Base-by-base conservation (phyloP, 2,888 invertebrate genomes). In the Neoscelio sp. region DNA sequence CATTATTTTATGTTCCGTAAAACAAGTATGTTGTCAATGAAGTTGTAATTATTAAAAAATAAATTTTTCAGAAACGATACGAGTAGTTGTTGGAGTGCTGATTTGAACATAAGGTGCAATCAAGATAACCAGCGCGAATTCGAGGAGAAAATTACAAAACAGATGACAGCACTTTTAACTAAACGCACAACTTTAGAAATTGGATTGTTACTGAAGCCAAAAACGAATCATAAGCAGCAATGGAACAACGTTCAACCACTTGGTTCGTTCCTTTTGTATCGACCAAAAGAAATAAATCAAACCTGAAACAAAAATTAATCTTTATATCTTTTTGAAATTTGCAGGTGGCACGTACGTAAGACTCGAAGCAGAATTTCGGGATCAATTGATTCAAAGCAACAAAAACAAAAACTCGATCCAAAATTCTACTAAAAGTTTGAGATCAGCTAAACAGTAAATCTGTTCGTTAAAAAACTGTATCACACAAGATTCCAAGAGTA, bases 61-160 rank as follows among this genome's bases (percentile, higher is more conserved):
- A 33, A 28, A 35, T 50, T 54, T 77, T 17, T 12, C 18, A 87
- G 87, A 52, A 82, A 91, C 42, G 92, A 92, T 42, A 91, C 91
- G 6, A 93, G 93, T 2, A 93, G 94, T 17, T 93, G 94, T 84
- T 97, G 97, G 97, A 94, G 94, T 77, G 91, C 94, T 13, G 94
- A 95, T 82, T 91, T 95, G 65, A 95, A 96, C 0, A 95, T 96
- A 2, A 93, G 97, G 82, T 96, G 95, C 86, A 97, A 97, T 91
- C 97, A 97, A 89, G 97, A 97, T 89, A 95, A 96, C 85, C 97
- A 97, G 89, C 91, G 97, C 2, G 94, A 96, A 74, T 95, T 94
- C 87, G 97, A 97, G 89, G 97, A 97, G 91, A 93, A 93, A 80
- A 93, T 95, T 0, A 93, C 95, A 82, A 91, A 94, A 54, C 94